A percentile compares a stretch with the other conserved stretches of the same genome.
phyloP scores from a whole-genome alignment of 2,797 vertebrate genomes.

The Galago senegalensis region DNA sequence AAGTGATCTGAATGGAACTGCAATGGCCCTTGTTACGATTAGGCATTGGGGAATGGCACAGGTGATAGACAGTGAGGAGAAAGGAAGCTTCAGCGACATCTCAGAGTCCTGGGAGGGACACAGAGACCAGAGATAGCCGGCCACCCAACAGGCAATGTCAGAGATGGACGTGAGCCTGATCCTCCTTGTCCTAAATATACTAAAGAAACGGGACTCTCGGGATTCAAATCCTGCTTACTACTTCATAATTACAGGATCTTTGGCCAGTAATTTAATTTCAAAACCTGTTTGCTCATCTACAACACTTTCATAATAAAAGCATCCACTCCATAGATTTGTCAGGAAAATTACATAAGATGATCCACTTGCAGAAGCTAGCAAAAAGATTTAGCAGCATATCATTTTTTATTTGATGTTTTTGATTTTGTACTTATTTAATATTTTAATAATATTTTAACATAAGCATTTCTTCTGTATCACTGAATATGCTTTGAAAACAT shows the following conservation, averaged over 20 bases:
- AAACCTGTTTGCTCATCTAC: background rate
- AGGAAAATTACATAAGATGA: background rate
- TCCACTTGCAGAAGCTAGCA: background rate
- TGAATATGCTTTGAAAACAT: constrained; percentile 38
- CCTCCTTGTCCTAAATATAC: background rate
- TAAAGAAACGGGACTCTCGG: background rate
- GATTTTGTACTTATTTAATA: background rate
- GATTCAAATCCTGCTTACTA: background rate
- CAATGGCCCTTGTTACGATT: background rate
- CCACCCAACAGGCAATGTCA: background rate
- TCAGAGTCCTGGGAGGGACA: background rate
- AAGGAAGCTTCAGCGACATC: background rate
- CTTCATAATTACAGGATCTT: background rate
- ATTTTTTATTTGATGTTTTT: background rate
- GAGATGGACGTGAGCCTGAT: background rate
- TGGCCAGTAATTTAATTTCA: background rate
- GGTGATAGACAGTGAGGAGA: background rate
- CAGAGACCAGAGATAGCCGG: background rate
- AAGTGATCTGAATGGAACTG: background rate
- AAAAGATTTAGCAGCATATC: background rate
- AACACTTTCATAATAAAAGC: background rate
- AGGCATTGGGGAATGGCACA: background rate
- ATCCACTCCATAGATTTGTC: background rate
- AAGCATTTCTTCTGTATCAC: background rate
- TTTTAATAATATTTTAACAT: background rate